Evolutionary conservation across 2,113 vertebrate genomes (phyloP).

Genomic region (Ctenomys sociabilis): DNA sequence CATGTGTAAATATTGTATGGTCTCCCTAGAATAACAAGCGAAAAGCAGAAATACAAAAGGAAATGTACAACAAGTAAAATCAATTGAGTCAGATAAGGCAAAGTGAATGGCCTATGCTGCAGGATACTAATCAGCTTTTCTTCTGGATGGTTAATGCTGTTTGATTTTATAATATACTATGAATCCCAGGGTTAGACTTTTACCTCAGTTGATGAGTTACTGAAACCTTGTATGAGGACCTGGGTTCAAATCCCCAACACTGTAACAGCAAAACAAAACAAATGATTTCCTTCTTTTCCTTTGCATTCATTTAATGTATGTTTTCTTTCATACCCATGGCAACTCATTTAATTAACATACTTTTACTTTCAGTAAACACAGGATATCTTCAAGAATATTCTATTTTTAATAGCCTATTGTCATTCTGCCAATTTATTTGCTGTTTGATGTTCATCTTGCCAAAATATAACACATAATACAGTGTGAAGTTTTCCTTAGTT

Average conservation of each 20-base stretch:
- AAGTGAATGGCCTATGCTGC: no score
- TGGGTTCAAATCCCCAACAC: neutral
- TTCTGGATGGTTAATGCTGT: no score
- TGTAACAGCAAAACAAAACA: neutral
- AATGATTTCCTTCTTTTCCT: neutral
- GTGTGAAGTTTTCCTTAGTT: neutral
- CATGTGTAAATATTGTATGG: no score
- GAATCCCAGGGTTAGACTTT: neutral
- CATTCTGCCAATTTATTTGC: neutral
- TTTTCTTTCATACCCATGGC: neutral
- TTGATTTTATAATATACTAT: neutral
- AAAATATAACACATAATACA: neutral
- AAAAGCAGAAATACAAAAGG: no score
- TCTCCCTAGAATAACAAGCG: no score
- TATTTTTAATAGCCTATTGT: neutral
- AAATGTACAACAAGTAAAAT: no score
- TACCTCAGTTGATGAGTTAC: neutral
- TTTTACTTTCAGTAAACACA: neutral
- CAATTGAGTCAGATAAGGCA: no score
- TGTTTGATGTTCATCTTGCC: neutral
- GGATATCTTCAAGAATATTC: neutral
- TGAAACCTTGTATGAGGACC: neutral
- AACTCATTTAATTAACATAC: neutral
- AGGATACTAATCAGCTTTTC: no score
- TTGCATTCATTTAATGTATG: neutral